Evolutionary conservation across 2,113 vertebrate genomes (phyloP).

Genomic region (Platichthys stellatus): DNA sequence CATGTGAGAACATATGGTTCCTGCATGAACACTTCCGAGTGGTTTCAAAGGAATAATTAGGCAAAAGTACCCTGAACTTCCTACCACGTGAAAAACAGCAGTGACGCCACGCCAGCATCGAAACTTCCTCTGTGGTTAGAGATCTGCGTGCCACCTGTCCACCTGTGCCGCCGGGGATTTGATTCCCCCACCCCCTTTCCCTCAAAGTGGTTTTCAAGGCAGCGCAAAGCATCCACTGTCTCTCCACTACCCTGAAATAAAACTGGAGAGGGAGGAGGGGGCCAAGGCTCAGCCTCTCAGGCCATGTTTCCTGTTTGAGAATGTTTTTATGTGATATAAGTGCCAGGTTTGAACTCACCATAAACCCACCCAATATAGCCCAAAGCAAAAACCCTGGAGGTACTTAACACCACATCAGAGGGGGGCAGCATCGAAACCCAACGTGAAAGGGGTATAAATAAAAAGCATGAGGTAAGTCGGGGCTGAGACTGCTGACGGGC

Average conservation of each 20-base stretch:
- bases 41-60: conserved; percentile 63
- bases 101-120: conserved; percentile 64
- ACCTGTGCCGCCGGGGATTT: background rate
- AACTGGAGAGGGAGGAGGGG: conserved; percentile 35
- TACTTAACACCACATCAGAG: conserved; percentile 68
- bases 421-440: conserved; percentile 44
- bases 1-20: conserved; percentile 27
- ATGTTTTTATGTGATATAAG: conserved; percentile 56
- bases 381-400: conserved; percentile 50
- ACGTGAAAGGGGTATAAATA: conserved; percentile 68
- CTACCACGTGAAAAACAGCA: conserved; percentile 43
- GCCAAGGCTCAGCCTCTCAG: conserved; percentile 34
- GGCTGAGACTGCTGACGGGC: conserved; percentile 49
- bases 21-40: conserved; percentile 13
- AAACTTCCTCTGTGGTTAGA: conserved; percentile 73
- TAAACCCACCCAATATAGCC: conserved; percentile 62
- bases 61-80: conserved; percentile 46
- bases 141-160: conserved; percentile 74
- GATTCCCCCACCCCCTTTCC: background rate
- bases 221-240: conserved; percentile 34
- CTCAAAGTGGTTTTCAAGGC: conserved; percentile 59
- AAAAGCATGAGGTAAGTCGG: conserved; percentile 56
- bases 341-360: conserved; percentile 53
- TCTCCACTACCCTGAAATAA: conserved; percentile 43
- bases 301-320: conserved; percentile 59